Conservation (phyloP, 2,888 invertebrate species). For the Trichogramma dendrolimi region DNA sequence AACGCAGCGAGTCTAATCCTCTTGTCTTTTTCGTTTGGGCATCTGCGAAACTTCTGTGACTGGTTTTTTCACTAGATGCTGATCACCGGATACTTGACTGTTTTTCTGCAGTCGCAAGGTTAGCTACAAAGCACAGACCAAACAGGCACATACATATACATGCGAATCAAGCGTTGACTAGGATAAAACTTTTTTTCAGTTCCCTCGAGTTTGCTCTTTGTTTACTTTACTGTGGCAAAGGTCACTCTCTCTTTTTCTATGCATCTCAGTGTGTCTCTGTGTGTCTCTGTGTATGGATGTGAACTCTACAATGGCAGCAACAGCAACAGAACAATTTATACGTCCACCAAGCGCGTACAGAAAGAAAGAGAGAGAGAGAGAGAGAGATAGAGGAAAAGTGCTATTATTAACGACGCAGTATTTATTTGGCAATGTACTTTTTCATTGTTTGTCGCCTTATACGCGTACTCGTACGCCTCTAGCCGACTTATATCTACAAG, state of each 20-base stretch:
- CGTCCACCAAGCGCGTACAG: not conserved
- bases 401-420: no score
- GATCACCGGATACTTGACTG: conserved; percentile 11
- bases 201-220: not conserved
- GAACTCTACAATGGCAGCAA: no score
- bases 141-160: not conserved
- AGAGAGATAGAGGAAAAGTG: no score
- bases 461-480: no score
- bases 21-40: not conserved
- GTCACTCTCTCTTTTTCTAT: not conserved
- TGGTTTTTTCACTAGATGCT: not conserved
- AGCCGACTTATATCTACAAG: no score
- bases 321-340: not conserved
- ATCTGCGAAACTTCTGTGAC: not conserved
- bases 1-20: conserved; percentile 11
- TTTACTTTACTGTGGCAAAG: not conserved
- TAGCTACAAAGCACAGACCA: not conserved
- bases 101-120: conserved; percentile 11
- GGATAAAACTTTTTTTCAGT: conserved; percentile 2
- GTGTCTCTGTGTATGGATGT: not conserved
- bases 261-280: not conserved
- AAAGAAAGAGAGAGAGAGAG: no score
- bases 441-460: no score
- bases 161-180: no score
- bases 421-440: no score